Evolutionary conservation across 2,113 vertebrate species (phyloP).

Genomic region (Eubucco bourcierii): DNA sequence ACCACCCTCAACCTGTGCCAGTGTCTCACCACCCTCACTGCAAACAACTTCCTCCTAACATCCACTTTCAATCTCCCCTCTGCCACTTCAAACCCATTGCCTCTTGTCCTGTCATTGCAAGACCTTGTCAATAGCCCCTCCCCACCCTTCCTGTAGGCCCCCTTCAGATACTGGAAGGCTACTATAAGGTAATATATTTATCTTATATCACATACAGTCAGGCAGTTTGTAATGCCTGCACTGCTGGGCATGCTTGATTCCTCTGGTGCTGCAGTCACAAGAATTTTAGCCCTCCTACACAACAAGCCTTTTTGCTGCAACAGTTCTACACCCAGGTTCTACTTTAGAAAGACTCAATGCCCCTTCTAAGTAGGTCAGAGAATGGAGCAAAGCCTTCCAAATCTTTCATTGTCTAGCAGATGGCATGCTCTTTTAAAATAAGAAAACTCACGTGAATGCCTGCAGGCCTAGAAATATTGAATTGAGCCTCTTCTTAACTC

Average conservation of each 20-base stretch:
- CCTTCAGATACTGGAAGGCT: no score
- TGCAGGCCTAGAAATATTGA: background rate
- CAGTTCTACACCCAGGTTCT: background rate
- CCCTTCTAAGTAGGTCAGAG: background rate
- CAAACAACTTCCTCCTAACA: no score
- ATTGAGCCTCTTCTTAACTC: background rate
- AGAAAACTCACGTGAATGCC: background rate
- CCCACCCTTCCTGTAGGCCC: no score
- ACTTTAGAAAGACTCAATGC: background rate
- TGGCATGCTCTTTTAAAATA: background rate
- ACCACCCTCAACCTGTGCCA: no score
- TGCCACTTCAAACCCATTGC: no score
- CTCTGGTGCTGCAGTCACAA: background rate
- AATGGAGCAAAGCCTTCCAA: background rate
- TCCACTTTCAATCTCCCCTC: no score
- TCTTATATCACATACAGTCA: background rate
- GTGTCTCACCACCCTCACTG: no score
- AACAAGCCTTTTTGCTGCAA: background rate
- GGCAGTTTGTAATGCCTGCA: background rate
- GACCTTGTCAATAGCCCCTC: no score
- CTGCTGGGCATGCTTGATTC: background rate
- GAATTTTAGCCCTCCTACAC: slow-evolving; percentile 1
- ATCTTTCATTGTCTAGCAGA: background rate
- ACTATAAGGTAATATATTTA: background rate
- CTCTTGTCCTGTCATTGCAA: no score